Evolutionary conservation across 2,888 invertebrate species (phyloP), one percentile per base, ranked within the genome.

Genomic region (Mythimna ferrago): DNA sequence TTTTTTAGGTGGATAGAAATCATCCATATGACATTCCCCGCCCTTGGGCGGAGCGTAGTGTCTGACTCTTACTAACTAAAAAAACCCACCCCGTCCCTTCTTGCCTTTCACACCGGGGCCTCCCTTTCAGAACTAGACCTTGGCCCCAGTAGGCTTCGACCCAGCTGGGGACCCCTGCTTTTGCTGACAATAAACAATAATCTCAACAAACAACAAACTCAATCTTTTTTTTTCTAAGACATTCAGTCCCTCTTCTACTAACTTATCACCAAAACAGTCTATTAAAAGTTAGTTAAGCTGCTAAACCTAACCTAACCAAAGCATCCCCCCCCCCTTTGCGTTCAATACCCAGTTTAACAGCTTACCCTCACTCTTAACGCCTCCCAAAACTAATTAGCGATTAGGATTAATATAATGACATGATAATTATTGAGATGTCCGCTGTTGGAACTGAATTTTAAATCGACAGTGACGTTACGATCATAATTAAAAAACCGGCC

Each of bases 331-430:
- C 26, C 26, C 1, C 58, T 80, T 77, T 38, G 56, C 16, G 60
- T 81, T 81, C 68, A 41, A 21, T 26, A 44, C 38, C 51, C 19
- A 61, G 64, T 65, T 32, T 35, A 53, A 65, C 64, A n/a, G 2
- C n/a, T 16, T 35, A 41, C 48, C 41, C 54, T 35, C 21, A 3
- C 41, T 3, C 26, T 48, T 54, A 58, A 63, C 61, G 32, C 66
- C 53, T 65, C 63, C 57, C 61, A 53, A 44, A 78, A 58, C 35
- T 77, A 61, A 78, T 78, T 54, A 78, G 14, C 21, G 41, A 66
- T 70, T 70, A 66, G 48, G 9, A n/a, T 62, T 61, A 76, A 78
- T 54, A 66, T 21, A 75, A 76, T 64, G 69, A 68, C 48, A 53
- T 60, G 58, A 41, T 77, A 58, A 77, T 63, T 66, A 76, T 58